phyloP scores from a whole-genome alignment of 2,113 vertebrate genomes.

The Pogonocichla stellata region DNA sequence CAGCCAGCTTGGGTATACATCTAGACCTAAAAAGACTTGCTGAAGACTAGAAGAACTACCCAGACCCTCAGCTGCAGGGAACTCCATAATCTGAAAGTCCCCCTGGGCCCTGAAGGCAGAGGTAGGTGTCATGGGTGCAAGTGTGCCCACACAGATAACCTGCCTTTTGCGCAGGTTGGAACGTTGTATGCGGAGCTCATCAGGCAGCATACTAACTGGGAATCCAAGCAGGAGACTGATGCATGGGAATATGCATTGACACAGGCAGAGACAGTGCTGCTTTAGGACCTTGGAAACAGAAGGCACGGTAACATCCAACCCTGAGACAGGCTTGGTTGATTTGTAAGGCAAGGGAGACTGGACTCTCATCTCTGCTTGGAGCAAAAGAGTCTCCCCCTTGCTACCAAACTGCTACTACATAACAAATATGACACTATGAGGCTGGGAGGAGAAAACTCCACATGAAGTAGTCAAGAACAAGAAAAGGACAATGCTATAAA shows the following conservation, averaged over 20 bases:
- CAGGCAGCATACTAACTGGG: not conserved
- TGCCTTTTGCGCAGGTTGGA: not conserved
- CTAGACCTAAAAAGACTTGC: not conserved
- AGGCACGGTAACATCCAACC: not conserved
- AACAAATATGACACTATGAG: not conserved
- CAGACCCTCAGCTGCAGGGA: not conserved
- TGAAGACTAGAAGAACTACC: not conserved
- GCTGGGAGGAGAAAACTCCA: not conserved
- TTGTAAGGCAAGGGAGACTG: not conserved
- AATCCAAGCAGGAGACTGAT: not conserved
- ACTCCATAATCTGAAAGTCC: not conserved
- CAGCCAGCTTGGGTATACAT: rapidly evolving
- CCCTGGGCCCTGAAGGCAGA: not conserved
- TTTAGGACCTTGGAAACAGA: not conserved
- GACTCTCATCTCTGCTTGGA: not conserved
- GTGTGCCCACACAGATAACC: not conserved
- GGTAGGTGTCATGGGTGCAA: not conserved
- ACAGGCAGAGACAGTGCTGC: not conserved
- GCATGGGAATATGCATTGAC: not conserved
- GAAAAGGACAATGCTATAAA: not conserved
- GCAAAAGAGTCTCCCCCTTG: not conserved
- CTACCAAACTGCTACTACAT: too few species aligned
- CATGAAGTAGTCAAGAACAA: not conserved
- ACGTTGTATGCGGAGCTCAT: not conserved
- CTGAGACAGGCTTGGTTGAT: not conserved